These are phyloP conservation scores for Lepeophtheirus nordmannii DNA, from an alignment of 2,888 invertebrate genomes.

Conservation along the genomic window DNA sequence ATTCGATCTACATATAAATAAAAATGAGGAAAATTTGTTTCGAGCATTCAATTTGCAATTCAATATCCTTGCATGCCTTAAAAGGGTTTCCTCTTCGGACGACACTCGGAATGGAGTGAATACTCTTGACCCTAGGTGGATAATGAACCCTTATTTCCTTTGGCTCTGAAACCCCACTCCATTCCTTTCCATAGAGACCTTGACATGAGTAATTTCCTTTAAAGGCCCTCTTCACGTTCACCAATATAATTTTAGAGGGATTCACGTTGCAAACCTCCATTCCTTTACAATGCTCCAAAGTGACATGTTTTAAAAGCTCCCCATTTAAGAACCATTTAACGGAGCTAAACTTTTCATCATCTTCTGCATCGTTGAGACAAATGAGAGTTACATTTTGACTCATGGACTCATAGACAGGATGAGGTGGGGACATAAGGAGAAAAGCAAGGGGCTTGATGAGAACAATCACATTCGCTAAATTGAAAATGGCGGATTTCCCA, in stretches of 20 bases:
- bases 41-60: neutral
- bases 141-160: slow-evolving; percentile 65
- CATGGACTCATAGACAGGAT: slow-evolving; percentile 59
- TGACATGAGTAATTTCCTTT: slow-evolving; percentile 87
- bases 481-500: neutral
- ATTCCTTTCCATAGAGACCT: slow-evolving; percentile 72
- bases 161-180: slow-evolving; percentile 62
- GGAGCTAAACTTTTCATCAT: slow-evolving; percentile 50
- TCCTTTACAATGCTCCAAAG: neutral
- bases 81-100: slow-evolving; percentile 7
- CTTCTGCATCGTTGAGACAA: slow-evolving; percentile 61
- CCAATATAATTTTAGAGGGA: slow-evolving; percentile 63
- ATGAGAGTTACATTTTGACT: slow-evolving; percentile 61
- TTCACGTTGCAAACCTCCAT: slow-evolving; percentile 51
- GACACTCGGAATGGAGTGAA: neutral
- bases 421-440: slow-evolving; percentile 56
- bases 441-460: slow-evolving; percentile 62
- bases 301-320: slow-evolving; percentile 47
- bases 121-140: slow-evolving; percentile 31
- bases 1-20: slow-evolving; percentile 10
- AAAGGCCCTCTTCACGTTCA: slow-evolving; percentile 66
- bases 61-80: neutral
- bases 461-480: slow-evolving; percentile 29
- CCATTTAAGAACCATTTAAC: slow-evolving; percentile 75
- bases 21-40: neutral